Evolutionary conservation across 2,797 vertebrate species (phyloP), one percentile per base, ranked within the genome.

Genomic region (Thalassophryne amazonica): DNA sequence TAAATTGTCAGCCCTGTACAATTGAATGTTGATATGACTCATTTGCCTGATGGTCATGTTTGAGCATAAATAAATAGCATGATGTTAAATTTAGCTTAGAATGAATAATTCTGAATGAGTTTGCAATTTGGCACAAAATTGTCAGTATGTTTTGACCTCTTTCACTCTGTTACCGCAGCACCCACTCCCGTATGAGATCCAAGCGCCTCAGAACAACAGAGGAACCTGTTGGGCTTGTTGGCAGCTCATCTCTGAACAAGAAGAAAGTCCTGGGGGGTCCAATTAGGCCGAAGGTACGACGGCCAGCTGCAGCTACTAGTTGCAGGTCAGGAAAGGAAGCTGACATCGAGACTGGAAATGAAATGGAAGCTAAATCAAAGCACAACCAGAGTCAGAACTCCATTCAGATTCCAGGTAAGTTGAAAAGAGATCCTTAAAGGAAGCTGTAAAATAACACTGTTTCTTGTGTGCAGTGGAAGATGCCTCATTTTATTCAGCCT

Each of bases 191-290:
- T 66, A 92, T 94, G 80, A 88, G 85, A 74, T 94, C 93, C 80
- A 98, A 95, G 86, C 94, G 91, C 55, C 90, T 93, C 80, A 92
- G 93, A 87, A 89, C 92, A 60, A 87, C 86, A 45, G 91, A 93
- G 69, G 89, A 90, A 73, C 83, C 83, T 0, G 72, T 79, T 56
- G 88, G 39, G 61, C 55, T 88, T 69, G 88, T 92, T 24, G 46
- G 57, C n/a, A 58, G 54, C 70, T 76, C 53, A 3, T 22, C 47
- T 0, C 33, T 81, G 24, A 67, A 39, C 43, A 84, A 79, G 72
- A 84, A 71, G 63, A 84, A 76, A 77, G 73, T 63, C 28, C 71
- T 60, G 4, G 39, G 51, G 7, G 75, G 74, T 69, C 49, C 78
- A 20, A 64, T 83, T 29, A 74, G 39, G 41, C 77, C 91, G 57